Evolutionary conservation across 2,797 vertebrate species (phyloP).

Genomic region (Geotrypetes seraphini): DNA sequence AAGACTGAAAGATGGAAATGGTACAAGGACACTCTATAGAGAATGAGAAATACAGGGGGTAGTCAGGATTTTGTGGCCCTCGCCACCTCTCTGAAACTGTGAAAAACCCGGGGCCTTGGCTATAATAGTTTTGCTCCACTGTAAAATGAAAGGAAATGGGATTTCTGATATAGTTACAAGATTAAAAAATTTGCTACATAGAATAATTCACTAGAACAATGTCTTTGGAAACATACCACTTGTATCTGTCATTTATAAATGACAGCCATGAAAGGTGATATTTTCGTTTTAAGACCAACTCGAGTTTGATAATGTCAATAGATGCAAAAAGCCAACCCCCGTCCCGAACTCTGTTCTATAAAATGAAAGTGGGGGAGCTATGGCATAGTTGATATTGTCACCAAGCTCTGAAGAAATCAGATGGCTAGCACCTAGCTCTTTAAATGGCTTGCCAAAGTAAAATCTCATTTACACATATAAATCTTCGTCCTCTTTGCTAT

Average conservation of each 20-base stretch:
- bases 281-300: slow-evolving; percentile 31
- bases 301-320: slow-evolving; percentile 47
- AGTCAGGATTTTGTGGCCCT: too few relatives aligned
- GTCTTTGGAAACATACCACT: slow-evolving; percentile 21
- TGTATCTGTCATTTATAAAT: slow-evolving; percentile 37
- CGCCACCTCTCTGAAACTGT: too few relatives aligned
- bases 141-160: too few relatives aligned
- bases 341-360: slow-evolving; percentile 32
- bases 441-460: slow-evolving; percentile 56
- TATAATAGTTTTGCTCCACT: too few relatives aligned
- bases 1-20: too few relatives aligned
- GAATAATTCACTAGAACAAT: too few relatives aligned
- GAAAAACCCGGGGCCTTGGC: too few relatives aligned
- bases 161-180: too few relatives aligned
- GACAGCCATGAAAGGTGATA: slow-evolving; percentile 24
- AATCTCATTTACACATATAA: slow-evolving; percentile 61
- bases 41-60: too few relatives aligned
- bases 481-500: slow-evolving; percentile 58
- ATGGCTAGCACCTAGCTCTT: slow-evolving; percentile 51
- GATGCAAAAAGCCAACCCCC: slow-evolving; percentile 39
- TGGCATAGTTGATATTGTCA: slow-evolving; percentile 50
- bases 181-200: too few relatives aligned
- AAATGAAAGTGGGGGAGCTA: slow-evolving; percentile 36
- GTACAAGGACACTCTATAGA: too few relatives aligned
- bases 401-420: slow-evolving; percentile 46